These are phyloP conservation scores for Periparus ater DNA, from an alignment of 2,797 vertebrate genomes.

Conservation along the genomic window DNA sequence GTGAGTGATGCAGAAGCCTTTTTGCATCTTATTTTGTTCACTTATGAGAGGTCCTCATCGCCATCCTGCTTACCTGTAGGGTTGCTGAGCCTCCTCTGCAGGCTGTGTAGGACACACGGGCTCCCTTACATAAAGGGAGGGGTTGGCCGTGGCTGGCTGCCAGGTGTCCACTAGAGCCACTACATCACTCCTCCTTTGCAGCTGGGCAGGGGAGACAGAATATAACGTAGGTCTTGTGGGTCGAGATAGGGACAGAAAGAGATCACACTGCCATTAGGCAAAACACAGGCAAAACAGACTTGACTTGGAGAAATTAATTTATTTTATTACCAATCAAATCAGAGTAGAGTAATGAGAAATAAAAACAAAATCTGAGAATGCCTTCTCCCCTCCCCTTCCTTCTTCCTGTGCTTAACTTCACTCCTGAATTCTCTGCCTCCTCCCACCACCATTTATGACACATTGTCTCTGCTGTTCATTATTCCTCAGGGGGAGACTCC, in stretches of 20 bases:
- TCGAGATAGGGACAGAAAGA: not conserved
- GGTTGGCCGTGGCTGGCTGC: not conserved
- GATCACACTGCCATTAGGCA: not conserved
- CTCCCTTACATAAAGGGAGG: not conserved
- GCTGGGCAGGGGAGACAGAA: not conserved
- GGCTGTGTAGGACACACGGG: not conserved
- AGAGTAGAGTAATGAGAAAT: not conserved
- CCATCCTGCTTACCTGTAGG: not conserved
- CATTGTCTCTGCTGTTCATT: not conserved
- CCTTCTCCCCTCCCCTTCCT: not conserved
- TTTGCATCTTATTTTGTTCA: not conserved
- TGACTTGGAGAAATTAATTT: not conserved
- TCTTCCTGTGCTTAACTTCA: not conserved
- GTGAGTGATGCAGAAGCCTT: not conserved
- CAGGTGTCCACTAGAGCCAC: not conserved
- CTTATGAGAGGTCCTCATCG: not conserved
- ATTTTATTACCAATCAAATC: not conserved
- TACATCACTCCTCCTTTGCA: not conserved
- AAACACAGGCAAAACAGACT: not conserved
- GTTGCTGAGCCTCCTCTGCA: fast-evolving
- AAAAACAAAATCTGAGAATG: not conserved
- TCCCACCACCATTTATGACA: not conserved
- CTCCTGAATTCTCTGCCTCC: not conserved
- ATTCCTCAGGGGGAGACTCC: not conserved
- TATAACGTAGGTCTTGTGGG: fast-evolving